These are phyloP conservation scores for Merops nubicus DNA, from an alignment of 2,113 vertebrate genomes.

Conservation along the genomic window DNA sequence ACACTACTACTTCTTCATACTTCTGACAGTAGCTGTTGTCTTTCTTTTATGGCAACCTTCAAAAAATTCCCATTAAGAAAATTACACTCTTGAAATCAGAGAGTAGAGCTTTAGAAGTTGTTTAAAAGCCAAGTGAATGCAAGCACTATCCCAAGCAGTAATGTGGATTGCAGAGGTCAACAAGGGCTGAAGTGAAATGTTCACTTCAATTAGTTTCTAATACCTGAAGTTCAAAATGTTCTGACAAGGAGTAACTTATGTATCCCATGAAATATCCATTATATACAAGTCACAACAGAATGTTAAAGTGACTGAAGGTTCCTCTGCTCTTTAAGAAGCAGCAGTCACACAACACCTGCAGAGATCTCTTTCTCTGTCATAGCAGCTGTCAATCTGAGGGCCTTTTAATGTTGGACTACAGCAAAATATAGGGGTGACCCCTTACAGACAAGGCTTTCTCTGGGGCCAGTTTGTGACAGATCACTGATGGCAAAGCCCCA, in stretches of 20 bases:
- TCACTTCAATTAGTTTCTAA: constrained; percentile 5
- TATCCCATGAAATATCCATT: constrained; percentile 1
- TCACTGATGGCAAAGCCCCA: not conserved
- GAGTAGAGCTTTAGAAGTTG: not conserved
- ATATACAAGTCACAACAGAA: not conserved
- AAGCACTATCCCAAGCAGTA: not conserved
- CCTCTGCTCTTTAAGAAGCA: not conserved
- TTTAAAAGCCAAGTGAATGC: not conserved
- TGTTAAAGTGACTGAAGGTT: not conserved
- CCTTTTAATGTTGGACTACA: not conserved
- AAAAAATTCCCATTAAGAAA: not conserved
- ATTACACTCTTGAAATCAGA: constrained; percentile 1
- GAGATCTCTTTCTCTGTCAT: not conserved
- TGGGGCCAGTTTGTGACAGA: not conserved
- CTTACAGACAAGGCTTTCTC: not conserved
- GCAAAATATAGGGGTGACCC: not conserved
- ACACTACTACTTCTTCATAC: not conserved
- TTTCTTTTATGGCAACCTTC: constrained; percentile 1
- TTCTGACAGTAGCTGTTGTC: not conserved
- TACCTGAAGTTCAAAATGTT: constrained; percentile 12
- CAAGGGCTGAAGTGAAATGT: not conserved
- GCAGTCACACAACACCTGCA: not conserved
- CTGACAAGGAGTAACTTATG: not conserved
- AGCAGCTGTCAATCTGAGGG: not conserved
- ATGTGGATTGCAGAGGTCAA: not conserved